Conservation (phyloP, 2,113 vertebrate genomes). For the Bubo scandiacus region DNA sequence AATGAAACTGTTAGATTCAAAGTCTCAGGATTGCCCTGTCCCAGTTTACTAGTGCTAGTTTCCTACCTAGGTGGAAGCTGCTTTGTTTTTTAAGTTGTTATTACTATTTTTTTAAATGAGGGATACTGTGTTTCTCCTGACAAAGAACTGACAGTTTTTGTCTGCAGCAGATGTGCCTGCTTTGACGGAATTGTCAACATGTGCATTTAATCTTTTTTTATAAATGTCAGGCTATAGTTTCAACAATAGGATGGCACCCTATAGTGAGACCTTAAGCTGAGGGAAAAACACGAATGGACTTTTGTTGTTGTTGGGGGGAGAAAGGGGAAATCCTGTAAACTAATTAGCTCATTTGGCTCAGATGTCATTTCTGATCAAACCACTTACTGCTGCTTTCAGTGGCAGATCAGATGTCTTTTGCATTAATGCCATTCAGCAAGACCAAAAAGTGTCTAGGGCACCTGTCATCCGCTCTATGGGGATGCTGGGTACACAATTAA, state of each 20-base stretch:
- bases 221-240: neutral
- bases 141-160: neutral
- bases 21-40: neutral
- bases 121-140: neutral
- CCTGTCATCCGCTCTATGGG: neutral
- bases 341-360: constrained; percentile 43
- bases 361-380: constrained; percentile 33
- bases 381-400: constrained; percentile 12
- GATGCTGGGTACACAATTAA: neutral
- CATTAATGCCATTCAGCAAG: neutral
- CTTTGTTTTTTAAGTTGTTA: neutral
- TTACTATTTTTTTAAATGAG: accelerated
- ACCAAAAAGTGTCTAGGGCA: neutral
- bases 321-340: neutral
- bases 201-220: neutral
- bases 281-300: neutral
- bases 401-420: constrained; percentile 14
- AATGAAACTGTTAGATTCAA: neutral
- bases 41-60: neutral
- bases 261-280: neutral
- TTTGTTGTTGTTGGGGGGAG: neutral
- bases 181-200: neutral
- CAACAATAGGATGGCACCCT: neutral
- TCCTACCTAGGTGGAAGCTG: neutral
- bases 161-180: neutral